phyloP scores from a whole-genome alignment of 2,888 invertebrate genomes.

The Ophion ventricosus region DNA sequence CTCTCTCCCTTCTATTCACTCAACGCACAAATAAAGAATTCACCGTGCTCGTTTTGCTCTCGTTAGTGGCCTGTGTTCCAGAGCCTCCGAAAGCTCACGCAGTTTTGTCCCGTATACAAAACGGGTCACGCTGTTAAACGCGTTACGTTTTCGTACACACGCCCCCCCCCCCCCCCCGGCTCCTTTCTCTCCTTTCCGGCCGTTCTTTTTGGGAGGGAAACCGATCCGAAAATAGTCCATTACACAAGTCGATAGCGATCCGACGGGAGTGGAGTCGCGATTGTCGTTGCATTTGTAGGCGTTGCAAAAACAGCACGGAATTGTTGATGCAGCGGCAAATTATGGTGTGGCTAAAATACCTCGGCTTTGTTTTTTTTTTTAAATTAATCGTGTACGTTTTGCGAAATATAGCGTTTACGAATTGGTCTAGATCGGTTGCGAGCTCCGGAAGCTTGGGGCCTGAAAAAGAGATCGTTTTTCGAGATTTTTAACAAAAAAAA shows the following conservation, averaged over 20 bases:
- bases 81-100: slow-evolving; percentile 14
- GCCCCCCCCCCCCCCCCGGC: background rate
- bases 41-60: slow-evolving; percentile 20
- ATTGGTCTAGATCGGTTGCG: too few species aligned
- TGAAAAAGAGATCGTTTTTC: too few species aligned
- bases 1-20: slow-evolving; percentile 49
- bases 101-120: slow-evolving; percentile 24
- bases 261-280: background rate
- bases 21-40: slow-evolving; percentile 58
- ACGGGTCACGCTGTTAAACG: slow-evolving; percentile 14
- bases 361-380: too few species aligned
- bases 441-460: too few species aligned
- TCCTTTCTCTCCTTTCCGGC: background rate
- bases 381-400: too few species aligned
- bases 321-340: background rate
- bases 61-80: slow-evolving; percentile 28
- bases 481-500: too few species aligned
- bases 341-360: too few species aligned
- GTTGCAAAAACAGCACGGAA: background rate
- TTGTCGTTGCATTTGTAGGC: background rate
- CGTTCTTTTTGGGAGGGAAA: slow-evolving; percentile 11
- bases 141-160: slow-evolving; percentile 26
- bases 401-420: too few species aligned
- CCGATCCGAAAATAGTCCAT: slow-evolving; percentile 12
- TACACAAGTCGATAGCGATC: background rate